Percentiles rank a stretch among this genome's conserved stretches.
phyloP scores from a whole-genome alignment of 1,140 invertebrate species.

The Eueides isabella region DNA sequence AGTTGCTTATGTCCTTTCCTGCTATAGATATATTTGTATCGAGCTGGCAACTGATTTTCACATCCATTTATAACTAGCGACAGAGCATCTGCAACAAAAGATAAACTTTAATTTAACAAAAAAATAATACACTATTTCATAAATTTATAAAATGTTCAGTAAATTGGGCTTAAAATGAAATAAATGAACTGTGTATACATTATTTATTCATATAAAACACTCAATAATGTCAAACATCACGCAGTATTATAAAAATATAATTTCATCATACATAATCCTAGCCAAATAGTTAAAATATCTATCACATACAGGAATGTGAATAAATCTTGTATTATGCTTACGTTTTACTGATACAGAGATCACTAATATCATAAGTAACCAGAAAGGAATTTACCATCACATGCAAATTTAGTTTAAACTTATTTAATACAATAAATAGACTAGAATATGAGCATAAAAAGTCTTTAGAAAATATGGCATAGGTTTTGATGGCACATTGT shows the following conservation, averaged over 20 bases:
- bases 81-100: slow-evolving; percentile 70
- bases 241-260: slow-evolving; percentile 45
- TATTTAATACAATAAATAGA: slow-evolving; percentile 74
- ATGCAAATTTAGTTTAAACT: slow-evolving; percentile 35
- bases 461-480: slow-evolving; percentile 71
- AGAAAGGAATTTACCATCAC: slow-evolving; percentile 25
- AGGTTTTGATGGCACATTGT: slow-evolving; percentile 67
- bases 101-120: neutral
- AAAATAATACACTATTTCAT: slow-evolving; percentile 2
- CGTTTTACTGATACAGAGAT: slow-evolving; percentile 37
- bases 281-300: slow-evolving; percentile 24
- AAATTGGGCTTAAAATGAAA: slow-evolving; percentile 16
- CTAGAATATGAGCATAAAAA: slow-evolving; percentile 79
- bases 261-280: slow-evolving; percentile 30
- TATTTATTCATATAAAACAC: slow-evolving; percentile 50
- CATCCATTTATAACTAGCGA: slow-evolving; percentile 72
- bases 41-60: slow-evolving; percentile 64
- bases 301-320: slow-evolving; percentile 43
- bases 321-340: slow-evolving; percentile 15
- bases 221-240: slow-evolving; percentile 48
- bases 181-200: slow-evolving; percentile 33
- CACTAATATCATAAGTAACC: slow-evolving; percentile 25
- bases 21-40: slow-evolving; percentile 80
- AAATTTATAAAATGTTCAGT: neutral
- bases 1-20: slow-evolving; percentile 81